Base-by-base conservation (phyloP, 2,797 vertebrate species). In the Schizothorax lantsangensis region DNA sequence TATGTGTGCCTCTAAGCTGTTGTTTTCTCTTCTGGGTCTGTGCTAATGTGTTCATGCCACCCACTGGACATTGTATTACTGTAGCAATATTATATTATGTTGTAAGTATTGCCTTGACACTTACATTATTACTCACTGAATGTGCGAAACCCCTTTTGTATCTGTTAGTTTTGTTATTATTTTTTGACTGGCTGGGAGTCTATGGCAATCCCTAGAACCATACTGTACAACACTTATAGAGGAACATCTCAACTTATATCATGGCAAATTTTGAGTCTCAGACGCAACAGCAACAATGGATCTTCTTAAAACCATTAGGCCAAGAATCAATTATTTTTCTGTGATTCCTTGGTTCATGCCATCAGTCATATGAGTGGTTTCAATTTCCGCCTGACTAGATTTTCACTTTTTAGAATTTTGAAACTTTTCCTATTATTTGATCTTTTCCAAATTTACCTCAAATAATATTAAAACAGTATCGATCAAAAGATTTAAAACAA, bases 1-100 rank as follows among this genome's bases (percentile, higher is more conserved):
- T 38, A 73, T 59, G 38, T 59, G 69, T 83, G 69, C 68, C 81
- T 21, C 69, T 4, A 73, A 83, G 36, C 69, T 83, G 36, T 72
- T 72, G 23, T 83, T 72, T 73, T 59, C 68, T 59, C 49, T 30
- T 83, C 49, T 73, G 36, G 49, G 79, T 69, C 43, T 36, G 64
- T 81, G 38, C n/a, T 80, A 45, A 80, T 80, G 38, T 80, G 57
- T 30, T 45, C 23, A 80, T 21, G 7, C 21, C 45, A 69, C 49
- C 33, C 68, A 72, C 36, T 57, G 66, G 33, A 83, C 36, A 57
- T 83, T 82, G 80, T 71, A 71, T 71, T 36, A 52, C 52, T 43
- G 23, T 26, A 54, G 33, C 9, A 54, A 64, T 57, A 52, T 52
- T 43, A 7, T 64, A 33, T 80, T 64, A 45, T 64, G 40, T 64